These are phyloP conservation scores for Listronotus oregonensis DNA, from an alignment of 1,140 invertebrate genomes.

Conservation along the genomic window DNA sequence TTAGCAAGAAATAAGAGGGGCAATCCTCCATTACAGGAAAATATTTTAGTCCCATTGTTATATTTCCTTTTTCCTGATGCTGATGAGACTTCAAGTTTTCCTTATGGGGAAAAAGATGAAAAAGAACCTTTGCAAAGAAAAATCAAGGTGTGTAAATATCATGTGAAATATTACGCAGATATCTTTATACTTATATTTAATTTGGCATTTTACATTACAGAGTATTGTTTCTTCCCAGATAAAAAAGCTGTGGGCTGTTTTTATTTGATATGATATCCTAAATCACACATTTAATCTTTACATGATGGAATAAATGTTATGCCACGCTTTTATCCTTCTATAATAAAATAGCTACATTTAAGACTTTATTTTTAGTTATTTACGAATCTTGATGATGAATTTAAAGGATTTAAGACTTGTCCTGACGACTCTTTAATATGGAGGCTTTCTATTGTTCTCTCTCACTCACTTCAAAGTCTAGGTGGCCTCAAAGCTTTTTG, in stretches of 20 bases:
- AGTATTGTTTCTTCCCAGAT: too few species aligned
- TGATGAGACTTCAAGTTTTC: slow-evolving; percentile 62
- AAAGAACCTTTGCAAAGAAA: slow-evolving; percentile 19
- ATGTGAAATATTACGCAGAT: too few species aligned
- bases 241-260: too few species aligned
- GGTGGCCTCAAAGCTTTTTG: slow-evolving; percentile 81
- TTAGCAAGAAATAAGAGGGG: slow-evolving; percentile 56
- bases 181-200: too few species aligned
- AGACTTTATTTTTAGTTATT: slow-evolving; percentile 20
- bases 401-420: slow-evolving; percentile 74
- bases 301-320: too few species aligned
- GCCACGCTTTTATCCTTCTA: too few species aligned
- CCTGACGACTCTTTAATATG: slow-evolving; percentile 79
- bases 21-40: slow-evolving; percentile 76
- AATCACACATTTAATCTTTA: too few species aligned
- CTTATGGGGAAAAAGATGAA: slow-evolving; percentile 53
- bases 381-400: slow-evolving; percentile 37
- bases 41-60: slow-evolving; percentile 76
- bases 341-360: too few species aligned
- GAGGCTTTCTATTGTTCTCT: slow-evolving; percentile 80
- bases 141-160: slow-evolving; percentile 2
- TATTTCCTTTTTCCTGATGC: slow-evolving; percentile 91
- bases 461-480: slow-evolving; percentile 76
- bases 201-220: too few species aligned
- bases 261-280: too few species aligned